Base-by-base conservation (phyloP, 1,140 invertebrate species). In the Argopecten irradians region DNA sequence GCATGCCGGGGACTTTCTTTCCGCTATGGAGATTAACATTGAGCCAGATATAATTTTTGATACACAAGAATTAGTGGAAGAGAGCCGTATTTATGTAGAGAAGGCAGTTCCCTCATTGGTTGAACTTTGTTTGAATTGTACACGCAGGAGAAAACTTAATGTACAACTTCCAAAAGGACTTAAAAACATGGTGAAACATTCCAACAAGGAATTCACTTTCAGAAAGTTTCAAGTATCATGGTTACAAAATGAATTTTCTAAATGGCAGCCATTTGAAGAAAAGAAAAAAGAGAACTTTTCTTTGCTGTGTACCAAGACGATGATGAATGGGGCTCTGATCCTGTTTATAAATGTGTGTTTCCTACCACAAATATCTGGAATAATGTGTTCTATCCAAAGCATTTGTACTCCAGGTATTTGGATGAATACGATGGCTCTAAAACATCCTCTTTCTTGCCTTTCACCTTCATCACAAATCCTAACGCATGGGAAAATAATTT, bases 101-200 rank as follows among this genome's bases (percentile, higher is more conserved):
- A 71, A 71, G n/a, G n/a, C 55, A 3, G 55, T 71, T 7, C 55
- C 55, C 8, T 71, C 55, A 28, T 28, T 71, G 22, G 55, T 71
- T 8, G 55, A 71, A 71, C 55, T 71, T n/a, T 71, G 55, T 71
- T 71, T 71, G 22, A 71, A 71, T 16, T 71, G 55, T n/a, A 71
- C 55, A 28, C 55, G 55, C n/a, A 8, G 16, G 28, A 71, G 55
- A 71, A 71, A 71, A 8, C 1, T n/a, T n/a, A 8, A 71, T n/a
- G 16, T 71, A 71, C 55, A n/a, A n/a, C 55, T 71, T 71, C 55
- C 55, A 28, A 71, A 71, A 71, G 55, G 55, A 71, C 55, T 71
- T 5, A 71, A 71, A n/a, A 71, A 71, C n/a, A 71, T 71, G 55
- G 55, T 71, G 55, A n/a, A 71, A 71, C 22, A n/a, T 71, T 28